These are phyloP conservation scores for Horisme vitalbata DNA, from an alignment of 2,888 invertebrate genomes.

Conservation along the genomic window DNA sequence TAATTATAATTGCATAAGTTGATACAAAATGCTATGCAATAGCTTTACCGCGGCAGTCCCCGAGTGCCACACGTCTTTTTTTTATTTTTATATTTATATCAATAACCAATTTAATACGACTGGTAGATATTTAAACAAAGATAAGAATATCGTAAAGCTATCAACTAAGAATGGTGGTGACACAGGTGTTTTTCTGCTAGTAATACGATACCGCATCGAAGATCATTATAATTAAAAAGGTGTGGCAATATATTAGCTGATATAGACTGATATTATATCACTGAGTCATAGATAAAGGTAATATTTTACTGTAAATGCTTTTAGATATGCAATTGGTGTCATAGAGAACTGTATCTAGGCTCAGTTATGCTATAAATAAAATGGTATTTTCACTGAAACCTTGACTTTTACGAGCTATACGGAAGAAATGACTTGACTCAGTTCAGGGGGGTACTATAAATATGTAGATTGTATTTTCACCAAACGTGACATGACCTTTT, in stretches of 20 bases:
- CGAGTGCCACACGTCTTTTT: too few species aligned
- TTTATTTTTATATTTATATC: too few species aligned
- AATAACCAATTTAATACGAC: background rate
- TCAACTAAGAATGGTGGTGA: conserved; percentile 27
- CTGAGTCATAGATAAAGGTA: conserved; percentile 16
- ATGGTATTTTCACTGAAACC: conserved; percentile 4
- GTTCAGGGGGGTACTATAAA: too few species aligned
- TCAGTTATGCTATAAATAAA: conserved; percentile 1
- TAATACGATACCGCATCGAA: conserved; percentile 9
- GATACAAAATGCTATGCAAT: too few species aligned
- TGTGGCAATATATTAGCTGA: conserved; percentile 20
- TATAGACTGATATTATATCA: conserved; percentile 9
- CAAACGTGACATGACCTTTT: too few species aligned
- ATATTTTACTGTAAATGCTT: conserved; percentile 6
- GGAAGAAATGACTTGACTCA: too few species aligned
- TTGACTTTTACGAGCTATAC: too few species aligned
- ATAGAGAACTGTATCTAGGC: background rate
- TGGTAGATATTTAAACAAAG: conserved; percentile 3
- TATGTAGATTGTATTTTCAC: too few species aligned
- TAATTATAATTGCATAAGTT: too few species aligned
- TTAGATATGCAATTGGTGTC: background rate
- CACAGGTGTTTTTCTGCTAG: conserved; percentile 21
- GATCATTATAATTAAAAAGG: conserved; percentile 25
- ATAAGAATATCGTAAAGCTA: conserved; percentile 11
- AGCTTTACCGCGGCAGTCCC: too few species aligned